Conservation (phyloP, 2,797 vertebrate species). For the Hypotaenidia philippensis region DNA sequence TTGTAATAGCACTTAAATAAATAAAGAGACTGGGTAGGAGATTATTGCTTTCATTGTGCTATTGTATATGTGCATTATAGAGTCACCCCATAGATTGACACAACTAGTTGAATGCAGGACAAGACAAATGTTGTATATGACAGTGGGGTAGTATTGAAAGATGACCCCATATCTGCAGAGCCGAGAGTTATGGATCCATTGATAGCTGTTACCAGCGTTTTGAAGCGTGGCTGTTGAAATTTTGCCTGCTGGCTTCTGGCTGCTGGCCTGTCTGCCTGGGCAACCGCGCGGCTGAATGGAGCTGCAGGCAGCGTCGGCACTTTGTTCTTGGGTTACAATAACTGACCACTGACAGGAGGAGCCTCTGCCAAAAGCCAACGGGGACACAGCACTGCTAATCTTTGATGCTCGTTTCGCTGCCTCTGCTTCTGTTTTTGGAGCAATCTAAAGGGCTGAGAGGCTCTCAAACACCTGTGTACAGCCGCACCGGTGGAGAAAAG, state of each 20-base stretch:
- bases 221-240: slow-evolving; percentile 84
- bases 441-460: not conserved
- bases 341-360: slow-evolving; percentile 79
- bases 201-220: slow-evolving; percentile 80
- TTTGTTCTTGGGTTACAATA: slow-evolving; percentile 80
- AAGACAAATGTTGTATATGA: slow-evolving; percentile 88
- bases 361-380: slow-evolving; percentile 55
- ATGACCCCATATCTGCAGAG: slow-evolving; percentile 88
- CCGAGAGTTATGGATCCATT: slow-evolving; percentile 85
- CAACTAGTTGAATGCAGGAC: slow-evolving; percentile 84
- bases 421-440: not conserved
- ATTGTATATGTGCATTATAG: slow-evolving; percentile 87
- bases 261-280: slow-evolving; percentile 81
- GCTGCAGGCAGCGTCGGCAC: slow-evolving; percentile 84
- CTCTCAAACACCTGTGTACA: not conserved
- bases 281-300: slow-evolving; percentile 79
- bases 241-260: slow-evolving; percentile 87
- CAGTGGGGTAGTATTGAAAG: slow-evolving; percentile 89
- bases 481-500: not conserved
- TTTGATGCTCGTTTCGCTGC: slow-evolving; percentile 54
- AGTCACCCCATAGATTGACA: slow-evolving; percentile 81
- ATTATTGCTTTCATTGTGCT: slow-evolving; percentile 95
- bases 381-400: slow-evolving; percentile 44
- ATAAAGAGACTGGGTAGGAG: slow-evolving; percentile 92
- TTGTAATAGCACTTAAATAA: slow-evolving; percentile 88